Evolutionary conservation across 2,888 invertebrate species (phyloP).

Genomic region (Resseliella maxima): DNA sequence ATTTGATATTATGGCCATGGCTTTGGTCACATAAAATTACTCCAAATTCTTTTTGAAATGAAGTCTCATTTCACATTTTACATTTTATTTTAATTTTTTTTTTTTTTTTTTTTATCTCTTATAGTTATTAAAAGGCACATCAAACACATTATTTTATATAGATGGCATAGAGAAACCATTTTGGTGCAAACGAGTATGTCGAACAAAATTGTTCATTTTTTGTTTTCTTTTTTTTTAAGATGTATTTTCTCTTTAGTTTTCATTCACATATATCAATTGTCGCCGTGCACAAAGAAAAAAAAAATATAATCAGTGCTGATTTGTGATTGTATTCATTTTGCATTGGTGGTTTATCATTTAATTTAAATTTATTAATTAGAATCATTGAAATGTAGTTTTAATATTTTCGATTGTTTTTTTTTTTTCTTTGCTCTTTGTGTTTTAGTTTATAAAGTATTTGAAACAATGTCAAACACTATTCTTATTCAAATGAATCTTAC

Average conservation of each 20-base stretch:
- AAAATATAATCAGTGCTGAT: slow-evolving; percentile 31
- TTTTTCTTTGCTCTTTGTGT: not conserved
- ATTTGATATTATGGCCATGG: not conserved
- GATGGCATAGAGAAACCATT: slow-evolving; percentile 25
- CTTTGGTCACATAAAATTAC: not conserved
- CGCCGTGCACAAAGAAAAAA: not conserved
- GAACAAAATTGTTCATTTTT: not conserved
- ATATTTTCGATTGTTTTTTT: slow-evolving; percentile 37
- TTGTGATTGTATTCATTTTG: slow-evolving; percentile 42
- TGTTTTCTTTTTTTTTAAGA: too few relatives aligned
- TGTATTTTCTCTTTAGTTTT: too few relatives aligned
- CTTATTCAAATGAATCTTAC: slow-evolving; percentile 10
- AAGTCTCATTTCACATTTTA: too few relatives aligned
- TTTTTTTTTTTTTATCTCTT: not conserved
- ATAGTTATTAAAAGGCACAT: slow-evolving; percentile 34
- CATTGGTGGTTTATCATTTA: not conserved
- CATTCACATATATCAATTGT: not conserved
- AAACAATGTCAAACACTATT: not conserved
- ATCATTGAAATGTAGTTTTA: not conserved
- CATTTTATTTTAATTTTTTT: not conserved
- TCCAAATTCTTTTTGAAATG: too few relatives aligned
- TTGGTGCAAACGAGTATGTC: slow-evolving; percentile 26
- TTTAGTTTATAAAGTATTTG: not conserved
- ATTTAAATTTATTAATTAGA: not conserved
- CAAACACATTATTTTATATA: slow-evolving; percentile 35